Evolutionary conservation across 2,888 invertebrate genomes (phyloP).

Genomic region (Poecilobothrus nobilitatus): DNA sequence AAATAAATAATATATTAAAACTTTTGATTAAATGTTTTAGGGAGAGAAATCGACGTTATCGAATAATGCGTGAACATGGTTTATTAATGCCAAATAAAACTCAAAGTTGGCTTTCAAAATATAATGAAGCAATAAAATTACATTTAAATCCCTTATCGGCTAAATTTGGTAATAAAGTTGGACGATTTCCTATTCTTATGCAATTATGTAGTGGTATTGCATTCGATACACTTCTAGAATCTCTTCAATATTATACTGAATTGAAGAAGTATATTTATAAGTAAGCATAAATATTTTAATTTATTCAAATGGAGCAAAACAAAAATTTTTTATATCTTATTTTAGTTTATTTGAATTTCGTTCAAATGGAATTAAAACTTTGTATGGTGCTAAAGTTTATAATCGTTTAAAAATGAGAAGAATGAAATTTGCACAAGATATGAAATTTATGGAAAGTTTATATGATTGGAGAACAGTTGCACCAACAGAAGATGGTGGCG

Average conservation of each 20-base stretch:
- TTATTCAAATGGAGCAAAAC: background rate
- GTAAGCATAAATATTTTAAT: constrained; percentile 30
- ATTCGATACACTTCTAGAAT: constrained; percentile 70
- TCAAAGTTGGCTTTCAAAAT: constrained; percentile 59
- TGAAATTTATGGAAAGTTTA: constrained; percentile 20
- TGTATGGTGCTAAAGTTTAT: constrained; percentile 57
- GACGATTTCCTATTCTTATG: constrained; percentile 59
- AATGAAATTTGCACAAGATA: constrained; percentile 30
- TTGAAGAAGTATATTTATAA: constrained; percentile 53
- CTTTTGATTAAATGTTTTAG: constrained; percentile 25
- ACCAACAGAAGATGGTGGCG: constrained; percentile 34
- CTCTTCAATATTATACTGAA: constrained; percentile 61
- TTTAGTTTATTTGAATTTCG: constrained; percentile 56
- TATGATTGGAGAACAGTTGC: constrained; percentile 32
- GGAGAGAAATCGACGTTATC: constrained; percentile 64
- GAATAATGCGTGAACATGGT: constrained; percentile 68
- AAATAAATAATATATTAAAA: constrained; percentile 5
- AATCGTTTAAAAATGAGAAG: constrained; percentile 53
- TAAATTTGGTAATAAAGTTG: constrained; percentile 28
- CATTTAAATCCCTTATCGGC: constrained; percentile 39
- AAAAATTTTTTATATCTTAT: constrained; percentile 8
- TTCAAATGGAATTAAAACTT: constrained; percentile 59
- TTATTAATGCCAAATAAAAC: constrained; percentile 66
- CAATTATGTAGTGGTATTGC: constrained; percentile 63
- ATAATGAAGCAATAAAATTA: constrained; percentile 53